These are phyloP conservation scores for Aramus guarauna DNA, from an alignment of 2,113 vertebrate genomes.

Conservation along the genomic window DNA sequence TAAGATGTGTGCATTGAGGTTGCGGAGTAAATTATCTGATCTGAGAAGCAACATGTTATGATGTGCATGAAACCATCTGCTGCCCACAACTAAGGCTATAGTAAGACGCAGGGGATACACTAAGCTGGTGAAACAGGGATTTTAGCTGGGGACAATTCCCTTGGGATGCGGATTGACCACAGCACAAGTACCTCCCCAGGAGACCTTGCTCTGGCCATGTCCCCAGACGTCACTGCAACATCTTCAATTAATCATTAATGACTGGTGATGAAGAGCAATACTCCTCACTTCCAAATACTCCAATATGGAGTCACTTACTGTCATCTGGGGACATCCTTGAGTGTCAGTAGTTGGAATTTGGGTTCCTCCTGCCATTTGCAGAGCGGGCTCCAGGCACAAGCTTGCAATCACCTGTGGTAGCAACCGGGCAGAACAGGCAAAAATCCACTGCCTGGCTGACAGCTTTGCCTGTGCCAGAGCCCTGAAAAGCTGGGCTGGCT, in stretches of 20 bases:
- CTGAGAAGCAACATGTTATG: background rate
- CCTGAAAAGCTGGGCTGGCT: background rate
- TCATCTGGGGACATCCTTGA: background rate
- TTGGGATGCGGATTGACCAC: background rate
- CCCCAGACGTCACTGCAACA: background rate
- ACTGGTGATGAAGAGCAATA: background rate
- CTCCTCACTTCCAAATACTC: background rate
- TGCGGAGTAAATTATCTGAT: slow-evolving; percentile 32
- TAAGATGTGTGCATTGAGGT: background rate
- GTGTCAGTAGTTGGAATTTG: background rate
- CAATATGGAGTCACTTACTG: background rate
- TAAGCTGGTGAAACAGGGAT: background rate
- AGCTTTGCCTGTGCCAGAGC: background rate
- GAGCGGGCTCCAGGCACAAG: background rate
- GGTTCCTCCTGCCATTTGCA: background rate
- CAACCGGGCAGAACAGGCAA: background rate
- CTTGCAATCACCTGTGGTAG: background rate
- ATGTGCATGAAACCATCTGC: background rate
- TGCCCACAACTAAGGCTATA: background rate
- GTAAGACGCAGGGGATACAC: background rate
- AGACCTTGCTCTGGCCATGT: background rate
- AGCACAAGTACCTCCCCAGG: background rate
- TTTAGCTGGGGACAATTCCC: background rate
- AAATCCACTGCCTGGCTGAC: background rate
- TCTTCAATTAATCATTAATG: background rate